A percentile compares a stretch with the other conserved stretches of the same genome.
Conservation (phyloP, 37 sponge, comb jelly and placozoan genomes). For the Diacarnus erythraeanus region DNA sequence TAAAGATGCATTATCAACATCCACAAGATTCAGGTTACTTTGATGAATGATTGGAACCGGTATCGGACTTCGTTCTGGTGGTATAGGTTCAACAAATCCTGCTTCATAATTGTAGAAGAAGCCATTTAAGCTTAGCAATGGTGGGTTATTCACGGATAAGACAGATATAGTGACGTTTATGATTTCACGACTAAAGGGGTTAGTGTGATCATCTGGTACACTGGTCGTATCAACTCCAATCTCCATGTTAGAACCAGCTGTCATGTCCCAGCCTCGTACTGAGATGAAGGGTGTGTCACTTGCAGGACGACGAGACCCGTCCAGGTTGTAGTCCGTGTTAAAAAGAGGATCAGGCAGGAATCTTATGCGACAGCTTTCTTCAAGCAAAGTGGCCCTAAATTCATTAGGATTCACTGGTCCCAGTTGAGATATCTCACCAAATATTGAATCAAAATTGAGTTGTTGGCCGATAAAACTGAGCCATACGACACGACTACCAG, state of each 20-base stretch:
- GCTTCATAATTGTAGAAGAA: constrained; percentile 20
- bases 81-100: constrained; percentile 68
- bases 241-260: constrained; percentile 41
- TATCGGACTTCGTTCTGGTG: constrained; percentile 56
- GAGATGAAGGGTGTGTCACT: constrained; percentile 68
- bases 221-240: constrained; percentile 77
- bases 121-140: constrained; percentile 49
- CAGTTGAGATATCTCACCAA: constrained; percentile 49
- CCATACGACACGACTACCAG: constrained; percentile 33
- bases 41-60: constrained; percentile 64
- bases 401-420: constrained; percentile 58
- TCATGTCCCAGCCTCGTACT: constrained; percentile 83
- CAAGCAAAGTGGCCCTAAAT: constrained; percentile 72
- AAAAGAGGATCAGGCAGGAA: constrained; percentile 67
- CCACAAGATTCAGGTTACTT: constrained; percentile 37
- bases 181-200: constrained; percentile 74
- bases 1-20: constrained; percentile 70
- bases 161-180: constrained; percentile 51
- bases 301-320: constrained; percentile 43
- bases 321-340: constrained; percentile 77
- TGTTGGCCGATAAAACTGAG: constrained; percentile 55
- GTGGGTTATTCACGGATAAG: constrained; percentile 45
- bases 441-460: constrained; percentile 27
- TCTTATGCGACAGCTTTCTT: constrained; percentile 56
- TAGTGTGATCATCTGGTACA: constrained; percentile 73